A percentile compares a stretch with the other conserved stretches of the same genome.
These are phyloP conservation scores for Pangasius djambal DNA, from an alignment of 2,797 vertebrate genomes.

Conservation along the genomic window DNA sequence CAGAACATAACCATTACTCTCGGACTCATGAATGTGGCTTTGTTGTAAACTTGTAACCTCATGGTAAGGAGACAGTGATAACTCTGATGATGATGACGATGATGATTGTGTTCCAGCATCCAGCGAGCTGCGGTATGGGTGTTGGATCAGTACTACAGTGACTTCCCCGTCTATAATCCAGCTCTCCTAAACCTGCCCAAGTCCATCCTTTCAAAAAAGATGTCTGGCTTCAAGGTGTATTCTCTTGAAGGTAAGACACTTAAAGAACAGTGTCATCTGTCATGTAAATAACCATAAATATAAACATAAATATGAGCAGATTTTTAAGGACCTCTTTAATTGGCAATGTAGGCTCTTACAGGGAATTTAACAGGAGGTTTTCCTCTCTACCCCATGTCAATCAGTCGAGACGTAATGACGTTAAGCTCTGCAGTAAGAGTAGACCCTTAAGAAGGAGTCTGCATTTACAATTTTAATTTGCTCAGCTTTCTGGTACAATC, in stretches of 20 bases:
- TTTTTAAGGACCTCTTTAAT: background rate
- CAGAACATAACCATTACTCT: background rate
- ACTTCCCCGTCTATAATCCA: constrained; percentile 93
- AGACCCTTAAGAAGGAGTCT: too few species aligned
- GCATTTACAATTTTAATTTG: too few species aligned
- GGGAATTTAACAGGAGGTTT: too few species aligned
- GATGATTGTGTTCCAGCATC: constrained; percentile 76
- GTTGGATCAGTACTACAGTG: constrained; percentile 92
- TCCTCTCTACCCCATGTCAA: background rate
- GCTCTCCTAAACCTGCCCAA: constrained; percentile 93
- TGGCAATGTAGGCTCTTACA: too few species aligned
- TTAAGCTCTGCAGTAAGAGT: background rate
- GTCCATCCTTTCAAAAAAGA: constrained; percentile 92
- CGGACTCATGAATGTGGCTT: background rate
- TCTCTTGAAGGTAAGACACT: constrained; percentile 84
- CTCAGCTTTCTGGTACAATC: background rate
- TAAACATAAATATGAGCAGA: background rate
- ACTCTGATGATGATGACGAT: background rate
- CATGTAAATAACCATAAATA: background rate
- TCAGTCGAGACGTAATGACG: background rate
- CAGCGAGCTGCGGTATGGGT: constrained; percentile 91
- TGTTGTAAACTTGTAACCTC: background rate
- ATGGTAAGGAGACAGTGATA: background rate
- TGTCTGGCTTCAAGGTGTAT: constrained; percentile 94
- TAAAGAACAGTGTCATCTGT: background rate